These are phyloP conservation scores for Caretta caretta DNA, from an alignment of 2,113 vertebrate genomes.

Conservation along the genomic window DNA sequence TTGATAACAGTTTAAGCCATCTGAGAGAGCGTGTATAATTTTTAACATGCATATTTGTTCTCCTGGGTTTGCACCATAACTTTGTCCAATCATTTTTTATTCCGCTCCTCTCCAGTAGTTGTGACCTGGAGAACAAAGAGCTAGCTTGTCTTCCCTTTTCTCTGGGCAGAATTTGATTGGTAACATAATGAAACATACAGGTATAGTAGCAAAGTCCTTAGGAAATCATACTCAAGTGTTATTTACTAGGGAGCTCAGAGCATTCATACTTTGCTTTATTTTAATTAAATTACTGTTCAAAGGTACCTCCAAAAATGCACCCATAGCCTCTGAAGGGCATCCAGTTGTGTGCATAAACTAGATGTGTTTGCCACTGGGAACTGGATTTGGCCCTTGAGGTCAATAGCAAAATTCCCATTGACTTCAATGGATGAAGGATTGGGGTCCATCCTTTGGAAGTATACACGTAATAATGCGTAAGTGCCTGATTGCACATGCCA, in stretches of 20 bases:
- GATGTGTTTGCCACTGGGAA: background rate
- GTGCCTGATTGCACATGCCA: accelerated
- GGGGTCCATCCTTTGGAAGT: background rate
- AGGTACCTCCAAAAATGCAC: background rate
- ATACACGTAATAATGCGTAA: background rate
- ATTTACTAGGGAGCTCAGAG: background rate
- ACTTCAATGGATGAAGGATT: background rate
- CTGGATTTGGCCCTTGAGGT: background rate
- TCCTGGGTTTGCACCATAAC: conserved; percentile 48
- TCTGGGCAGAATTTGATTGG: conserved; percentile 3
- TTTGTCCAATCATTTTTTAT: conserved; percentile 48
- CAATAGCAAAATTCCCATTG: background rate
- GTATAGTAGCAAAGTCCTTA: background rate
- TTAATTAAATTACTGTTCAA: background rate
- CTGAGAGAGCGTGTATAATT: conserved; percentile 43
- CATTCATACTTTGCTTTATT: conserved; percentile 20
- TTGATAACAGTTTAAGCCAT: conserved; percentile 71
- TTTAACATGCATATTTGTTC: conserved; percentile 28
- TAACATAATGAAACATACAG: conserved; percentile 35
- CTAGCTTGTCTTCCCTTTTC: background rate
- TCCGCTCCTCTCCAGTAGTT: background rate
- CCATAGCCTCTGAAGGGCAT: background rate
- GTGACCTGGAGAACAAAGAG: background rate
- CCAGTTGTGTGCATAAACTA: background rate
- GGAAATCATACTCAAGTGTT: conserved; percentile 7